A percentile compares a stretch with the other conserved stretches of the same genome.
These are phyloP conservation scores for Lathronympha strigana DNA, from an alignment of 2,888 invertebrate species.

Conservation along the genomic window DNA sequence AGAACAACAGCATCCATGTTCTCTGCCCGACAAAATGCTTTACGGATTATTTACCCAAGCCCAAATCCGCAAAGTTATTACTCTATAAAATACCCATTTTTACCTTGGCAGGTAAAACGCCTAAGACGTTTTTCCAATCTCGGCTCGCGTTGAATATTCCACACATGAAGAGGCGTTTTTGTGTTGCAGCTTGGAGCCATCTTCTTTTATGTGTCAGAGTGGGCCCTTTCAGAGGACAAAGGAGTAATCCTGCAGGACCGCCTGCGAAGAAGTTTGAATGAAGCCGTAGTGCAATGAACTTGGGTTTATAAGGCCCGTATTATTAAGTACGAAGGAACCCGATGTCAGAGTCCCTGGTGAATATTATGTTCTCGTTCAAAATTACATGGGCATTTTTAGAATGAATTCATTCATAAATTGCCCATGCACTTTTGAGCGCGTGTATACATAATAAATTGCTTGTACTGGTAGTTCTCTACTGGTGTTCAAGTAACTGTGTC, in stretches of 20 bases:
- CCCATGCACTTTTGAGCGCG: no score
- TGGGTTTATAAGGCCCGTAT: not conserved
- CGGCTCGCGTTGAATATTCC: constrained; percentile 37
- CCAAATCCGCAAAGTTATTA: constrained; percentile 21
- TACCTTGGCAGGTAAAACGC: constrained; percentile 22
- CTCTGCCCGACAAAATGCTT: not conserved
- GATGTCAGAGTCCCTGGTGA: no score
- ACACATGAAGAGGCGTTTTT: constrained; percentile 38
- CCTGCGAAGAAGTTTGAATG: constrained; percentile 28
- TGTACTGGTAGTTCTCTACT: no score
- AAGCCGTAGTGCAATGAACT: constrained; percentile 30
- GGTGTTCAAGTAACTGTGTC: no score
- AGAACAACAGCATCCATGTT: not conserved
- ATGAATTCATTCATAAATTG: no score
- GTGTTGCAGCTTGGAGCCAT: constrained; percentile 39
- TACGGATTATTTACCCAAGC: constrained; percentile 10
- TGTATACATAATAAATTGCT: no score
- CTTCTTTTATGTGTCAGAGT: constrained; percentile 41
- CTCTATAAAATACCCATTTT: constrained; percentile 36
- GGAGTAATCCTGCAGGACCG: constrained; percentile 32
- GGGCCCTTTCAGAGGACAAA: constrained; percentile 40
- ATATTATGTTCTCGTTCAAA: no score
- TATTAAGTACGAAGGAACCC: not conserved
- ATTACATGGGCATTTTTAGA: no score
- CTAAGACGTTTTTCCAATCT: constrained; percentile 40